Conservation (phyloP, 2,888 invertebrate genomes). For the Calephelis perditalis region DNA sequence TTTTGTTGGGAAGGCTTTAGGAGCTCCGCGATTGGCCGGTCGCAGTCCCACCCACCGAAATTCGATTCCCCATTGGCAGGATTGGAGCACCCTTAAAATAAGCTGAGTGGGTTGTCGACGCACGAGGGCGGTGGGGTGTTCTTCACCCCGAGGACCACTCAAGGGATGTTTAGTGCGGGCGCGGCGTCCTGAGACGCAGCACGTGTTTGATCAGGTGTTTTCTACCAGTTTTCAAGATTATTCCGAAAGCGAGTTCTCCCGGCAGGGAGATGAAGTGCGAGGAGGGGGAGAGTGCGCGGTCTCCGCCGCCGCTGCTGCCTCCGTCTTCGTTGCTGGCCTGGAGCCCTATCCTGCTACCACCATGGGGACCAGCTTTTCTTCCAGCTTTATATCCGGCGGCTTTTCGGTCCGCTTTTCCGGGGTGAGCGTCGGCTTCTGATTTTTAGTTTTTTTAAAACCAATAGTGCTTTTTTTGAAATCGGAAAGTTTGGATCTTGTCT, state of each 20-base stretch:
- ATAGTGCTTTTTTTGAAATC: too few species aligned
- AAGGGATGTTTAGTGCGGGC: constrained; percentile 75
- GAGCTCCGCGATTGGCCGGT: constrained; percentile 50
- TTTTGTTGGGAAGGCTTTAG: constrained; percentile 66
- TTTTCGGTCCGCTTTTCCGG: constrained; percentile 83
- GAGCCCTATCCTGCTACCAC: constrained; percentile 86
- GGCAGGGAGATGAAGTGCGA: constrained; percentile 74
- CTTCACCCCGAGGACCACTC: constrained; percentile 77
- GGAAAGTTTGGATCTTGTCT: neutral
- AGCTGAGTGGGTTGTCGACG: constrained; percentile 76
- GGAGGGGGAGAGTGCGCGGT: constrained; percentile 64
- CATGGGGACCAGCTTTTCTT: constrained; percentile 85
- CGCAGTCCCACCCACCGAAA: constrained; percentile 58
- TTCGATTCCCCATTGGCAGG: constrained; percentile 54
- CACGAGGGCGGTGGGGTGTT: constrained; percentile 73
- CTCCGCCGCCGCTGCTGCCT: constrained; percentile 66
- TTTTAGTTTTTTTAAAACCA: too few species aligned
- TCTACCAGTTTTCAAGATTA: constrained; percentile 59
- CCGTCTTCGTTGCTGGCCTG: constrained; percentile 84
- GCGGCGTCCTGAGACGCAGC: constrained; percentile 71
- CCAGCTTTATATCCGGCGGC: constrained; percentile 86
- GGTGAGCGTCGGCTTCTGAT: constrained; percentile 73
- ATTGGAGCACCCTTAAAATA: constrained; percentile 72
- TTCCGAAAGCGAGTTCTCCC: constrained; percentile 73
- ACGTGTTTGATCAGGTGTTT: constrained; percentile 62